phyloP scores from a whole-genome alignment of 2,113 vertebrate species.

The Maylandia zebra region DNA sequence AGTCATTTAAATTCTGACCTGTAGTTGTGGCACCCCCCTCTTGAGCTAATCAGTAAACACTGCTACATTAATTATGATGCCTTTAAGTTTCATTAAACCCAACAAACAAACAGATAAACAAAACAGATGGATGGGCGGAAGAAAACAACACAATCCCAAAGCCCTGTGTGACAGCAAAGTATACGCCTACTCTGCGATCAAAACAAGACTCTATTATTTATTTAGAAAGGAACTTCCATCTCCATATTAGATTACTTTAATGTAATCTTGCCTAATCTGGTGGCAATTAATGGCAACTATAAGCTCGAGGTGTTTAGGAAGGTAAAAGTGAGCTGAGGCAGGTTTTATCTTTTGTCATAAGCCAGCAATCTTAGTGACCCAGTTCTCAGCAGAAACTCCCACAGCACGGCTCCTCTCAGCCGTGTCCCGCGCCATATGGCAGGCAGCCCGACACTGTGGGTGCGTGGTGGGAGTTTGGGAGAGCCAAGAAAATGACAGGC shows the following conservation, averaged over 20 bases:
- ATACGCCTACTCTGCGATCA: background rate
- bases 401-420: constrained; percentile 6
- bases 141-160: background rate
- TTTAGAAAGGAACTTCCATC: background rate
- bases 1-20: constrained; percentile 25
- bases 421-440: constrained; percentile 34
- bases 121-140: background rate
- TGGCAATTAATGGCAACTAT: background rate
- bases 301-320: background rate
- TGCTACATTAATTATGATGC: background rate
- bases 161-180: background rate
- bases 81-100: constrained; percentile 10
- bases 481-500: constrained; percentile 21
- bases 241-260: background rate
- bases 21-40: background rate
- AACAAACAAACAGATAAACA: background rate
- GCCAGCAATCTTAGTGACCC: constrained; percentile 25
- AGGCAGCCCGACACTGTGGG: constrained; percentile 32
- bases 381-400: constrained; percentile 43
- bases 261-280: background rate
- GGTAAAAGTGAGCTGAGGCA: background rate
- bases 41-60: background rate
- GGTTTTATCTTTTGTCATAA: background rate
- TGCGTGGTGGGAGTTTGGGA: constrained; percentile 25
- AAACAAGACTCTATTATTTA: background rate